Base-by-base conservation (phyloP, 2,888 invertebrate genomes). In the Scaptomyza tumidula region DNA sequence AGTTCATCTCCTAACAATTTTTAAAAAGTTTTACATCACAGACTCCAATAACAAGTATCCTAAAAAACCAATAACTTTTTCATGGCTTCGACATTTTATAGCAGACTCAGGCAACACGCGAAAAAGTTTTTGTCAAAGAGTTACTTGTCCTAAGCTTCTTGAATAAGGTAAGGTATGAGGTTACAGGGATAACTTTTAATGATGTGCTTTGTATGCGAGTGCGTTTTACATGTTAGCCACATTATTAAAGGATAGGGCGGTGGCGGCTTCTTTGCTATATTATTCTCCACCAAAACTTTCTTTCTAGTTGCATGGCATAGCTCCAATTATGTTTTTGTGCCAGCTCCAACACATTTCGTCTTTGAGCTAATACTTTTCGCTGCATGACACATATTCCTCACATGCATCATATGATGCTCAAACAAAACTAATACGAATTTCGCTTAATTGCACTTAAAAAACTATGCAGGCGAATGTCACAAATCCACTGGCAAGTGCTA, bases 381-480 rank as follows among this genome's bases (percentile, higher is more conserved):
- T 48, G 75, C 71, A 59, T 71, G 73, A 50, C 67, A 61, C 71
- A 70, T 74, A 65, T 70, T 70, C 64, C 53, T 62, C 60, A 49
- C 61, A 41, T 14, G 4, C 49, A 37, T 27, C 13, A 39, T 14
- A 31, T 11, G n/a, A 0, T 27, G 52, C 6, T 7, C 68, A n/a
- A 43, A 41, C 46, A 74, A 68, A 82, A 87, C 80, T 80, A 85
- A 85, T 78, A 82, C 78, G 80, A 85, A 71, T 87, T 80, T 78
- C 78, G 75, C 87, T 85, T 85, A 85, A 85, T 87, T 87, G 85
- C 80, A 75, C 82, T 87, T 68, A 71, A 85, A 76, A 81, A 81
- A 72, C 87, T 78, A 72, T 81, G 82, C 80, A 87, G 82, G 78
- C 72, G 81, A 80, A 86, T 83, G 76, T 68, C 86, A 74, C 83